Percentiles rank a stretch among this genome's conserved stretches.
Conservation (phyloP, 2,113 vertebrate species). For the Oxygymnocypris stewartii region DNA sequence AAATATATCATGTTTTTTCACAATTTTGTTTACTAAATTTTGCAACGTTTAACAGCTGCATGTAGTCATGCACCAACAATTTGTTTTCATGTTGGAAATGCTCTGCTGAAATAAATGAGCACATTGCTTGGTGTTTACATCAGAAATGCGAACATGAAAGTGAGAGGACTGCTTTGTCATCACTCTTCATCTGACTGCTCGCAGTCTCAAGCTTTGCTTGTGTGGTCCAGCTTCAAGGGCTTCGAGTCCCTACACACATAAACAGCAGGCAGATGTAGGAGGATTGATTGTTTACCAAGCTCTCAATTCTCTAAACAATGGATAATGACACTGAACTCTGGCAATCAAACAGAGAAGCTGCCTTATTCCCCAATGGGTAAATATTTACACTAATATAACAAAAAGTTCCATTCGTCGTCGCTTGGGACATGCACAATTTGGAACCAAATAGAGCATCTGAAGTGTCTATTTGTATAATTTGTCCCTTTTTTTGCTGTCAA, state of each 20-base stretch:
- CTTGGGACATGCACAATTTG: slow-evolving; percentile 9
- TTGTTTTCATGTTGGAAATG: slow-evolving; percentile 15
- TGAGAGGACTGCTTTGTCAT: slow-evolving; percentile 15
- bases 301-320: slow-evolving; percentile 74
- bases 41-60: neutral
- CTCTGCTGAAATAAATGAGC: neutral
- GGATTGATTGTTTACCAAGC: slow-evolving; percentile 71
- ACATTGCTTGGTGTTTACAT: neutral
- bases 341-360: slow-evolving; percentile 71
- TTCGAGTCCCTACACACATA: slow-evolving; percentile 72
- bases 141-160: neutral
- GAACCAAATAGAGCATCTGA: neutral
- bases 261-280: slow-evolving; percentile 73
- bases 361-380: slow-evolving; percentile 56
- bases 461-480: slow-evolving; percentile 7
- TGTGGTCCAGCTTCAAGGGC: slow-evolving; percentile 74
- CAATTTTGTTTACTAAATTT: neutral
- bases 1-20: neutral
- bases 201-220: slow-evolving; percentile 74
- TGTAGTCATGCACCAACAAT: neutral
- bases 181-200: slow-evolving; percentile 51
- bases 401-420: slow-evolving; percentile 20
- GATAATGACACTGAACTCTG: slow-evolving; percentile 75
- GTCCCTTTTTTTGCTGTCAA: neutral
- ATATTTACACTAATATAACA: slow-evolving; percentile 72